Evolutionary conservation across 2,888 invertebrate species (phyloP).

Genomic region (Mythimna lalbum): DNA sequence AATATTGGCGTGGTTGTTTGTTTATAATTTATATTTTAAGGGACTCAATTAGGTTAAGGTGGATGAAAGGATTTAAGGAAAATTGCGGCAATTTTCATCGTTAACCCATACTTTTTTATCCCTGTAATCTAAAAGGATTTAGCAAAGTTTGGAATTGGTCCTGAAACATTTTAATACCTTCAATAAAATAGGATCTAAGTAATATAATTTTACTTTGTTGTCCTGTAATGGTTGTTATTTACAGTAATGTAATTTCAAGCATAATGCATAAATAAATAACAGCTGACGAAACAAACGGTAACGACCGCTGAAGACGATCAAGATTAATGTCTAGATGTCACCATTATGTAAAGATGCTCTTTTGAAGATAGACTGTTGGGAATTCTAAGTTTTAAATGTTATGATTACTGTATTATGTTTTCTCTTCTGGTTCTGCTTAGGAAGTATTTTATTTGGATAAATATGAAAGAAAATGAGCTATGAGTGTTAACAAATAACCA

Average conservation of each 20-base stretch:
- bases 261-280: not conserved
- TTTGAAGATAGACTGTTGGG: conserved; percentile 1
- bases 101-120: not conserved
- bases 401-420: not conserved
- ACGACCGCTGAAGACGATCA: conserved; percentile 8
- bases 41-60: conserved; percentile 15
- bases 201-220: no score
- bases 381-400: conserved; percentile 5
- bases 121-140: conserved; percentile 3
- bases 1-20: conserved; percentile 22
- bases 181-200: not conserved
- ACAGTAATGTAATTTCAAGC: not conserved
- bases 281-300: conserved; percentile 5
- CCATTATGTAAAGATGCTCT: not conserved
- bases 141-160: not conserved
- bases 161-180: not conserved
- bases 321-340: conserved; percentile 18
- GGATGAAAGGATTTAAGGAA: conserved; percentile 21
- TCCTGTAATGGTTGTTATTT: no score
- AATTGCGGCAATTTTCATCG: conserved; percentile 9
- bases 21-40: conserved; percentile 25
- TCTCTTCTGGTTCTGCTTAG: not conserved
- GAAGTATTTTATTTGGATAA: no score
- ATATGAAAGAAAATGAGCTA: no score
- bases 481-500: no score